Conservation (phyloP, 2,797 vertebrate genomes). For the Champsocephalus esox region DNA sequence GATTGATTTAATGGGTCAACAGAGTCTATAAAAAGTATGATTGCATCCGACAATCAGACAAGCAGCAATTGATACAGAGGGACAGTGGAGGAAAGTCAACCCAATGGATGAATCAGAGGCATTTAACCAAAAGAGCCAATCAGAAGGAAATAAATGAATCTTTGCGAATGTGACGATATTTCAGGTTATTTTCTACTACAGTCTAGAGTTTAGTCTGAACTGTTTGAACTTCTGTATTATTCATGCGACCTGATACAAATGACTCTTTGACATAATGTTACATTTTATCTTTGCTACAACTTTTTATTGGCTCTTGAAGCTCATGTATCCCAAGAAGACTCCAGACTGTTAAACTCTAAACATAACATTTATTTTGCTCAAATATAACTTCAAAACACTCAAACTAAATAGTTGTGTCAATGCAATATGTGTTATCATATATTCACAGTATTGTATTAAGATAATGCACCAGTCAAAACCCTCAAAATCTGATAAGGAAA, state of each 20-base stretch:
- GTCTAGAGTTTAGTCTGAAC: no score
- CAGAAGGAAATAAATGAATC: neutral
- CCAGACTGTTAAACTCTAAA: no score
- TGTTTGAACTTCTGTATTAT: neutral
- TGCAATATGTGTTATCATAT: no score
- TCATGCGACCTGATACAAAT: neutral
- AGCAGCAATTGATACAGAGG: neutral
- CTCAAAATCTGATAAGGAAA: no score
- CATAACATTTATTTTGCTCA: no score
- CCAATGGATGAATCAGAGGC: neutral
- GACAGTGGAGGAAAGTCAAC: neutral
- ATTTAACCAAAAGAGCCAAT: neutral
- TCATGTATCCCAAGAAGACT: no score
- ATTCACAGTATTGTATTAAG: no score
- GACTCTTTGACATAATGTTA: neutral
- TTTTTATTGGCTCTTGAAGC: neutral
- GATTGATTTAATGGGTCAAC: slow-evolving; percentile 14
- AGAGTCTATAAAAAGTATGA: neutral
- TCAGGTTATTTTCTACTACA: neutral
- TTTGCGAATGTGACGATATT: neutral
- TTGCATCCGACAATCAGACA: neutral
- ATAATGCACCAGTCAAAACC: no score
- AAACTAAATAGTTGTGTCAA: no score
- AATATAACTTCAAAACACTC: no score
- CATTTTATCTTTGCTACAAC: neutral